Percentiles rank a stretch among this genome's conserved stretches.
phyloP scores from a whole-genome alignment of 2,797 vertebrate genomes.

The Anableps anableps region DNA sequence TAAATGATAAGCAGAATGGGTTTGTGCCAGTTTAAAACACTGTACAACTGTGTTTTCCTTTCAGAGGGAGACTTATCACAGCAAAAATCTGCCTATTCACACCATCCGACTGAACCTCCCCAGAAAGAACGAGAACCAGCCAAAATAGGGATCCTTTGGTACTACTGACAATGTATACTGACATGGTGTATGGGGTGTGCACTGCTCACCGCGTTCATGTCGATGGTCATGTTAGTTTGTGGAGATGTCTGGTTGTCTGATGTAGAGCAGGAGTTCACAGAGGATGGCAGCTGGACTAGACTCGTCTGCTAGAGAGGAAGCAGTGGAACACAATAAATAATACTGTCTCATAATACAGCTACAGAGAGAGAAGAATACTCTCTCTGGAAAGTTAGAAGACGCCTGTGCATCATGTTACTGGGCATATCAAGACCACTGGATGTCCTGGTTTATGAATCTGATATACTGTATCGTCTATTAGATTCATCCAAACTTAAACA shows the following conservation, averaged over 20 bases:
- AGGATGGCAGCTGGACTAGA: conserved; percentile 83
- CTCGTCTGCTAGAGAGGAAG: conserved; percentile 60
- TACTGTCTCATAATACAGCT: not conserved
- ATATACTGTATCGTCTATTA: not conserved
- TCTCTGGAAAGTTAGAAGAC: not conserved
- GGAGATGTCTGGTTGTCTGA: conserved; percentile 82
- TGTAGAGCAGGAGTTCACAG: conserved; percentile 79
- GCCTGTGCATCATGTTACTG: not conserved
- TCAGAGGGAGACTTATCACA: not conserved
- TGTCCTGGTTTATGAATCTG: not conserved
- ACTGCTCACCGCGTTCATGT: conserved; percentile 87
- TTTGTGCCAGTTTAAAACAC: not conserved
- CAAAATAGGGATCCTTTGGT: not conserved
- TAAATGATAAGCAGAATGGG: not conserved
- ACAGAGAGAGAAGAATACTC: not conserved
- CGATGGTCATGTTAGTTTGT: conserved; percentile 86
- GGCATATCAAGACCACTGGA: not conserved
- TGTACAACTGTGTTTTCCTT: not conserved
- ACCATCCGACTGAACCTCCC: not conserved
- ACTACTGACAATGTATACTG: not conserved
- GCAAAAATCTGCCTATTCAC: not conserved
- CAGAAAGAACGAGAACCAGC: not conserved
- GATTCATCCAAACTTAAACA: not conserved
- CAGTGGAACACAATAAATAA: conserved; percentile 17
- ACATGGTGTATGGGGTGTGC: not conserved